Evolutionary conservation across 92 coral and sea anemone species (phyloP).

Genomic region (Isaurus tuberculatus): DNA sequence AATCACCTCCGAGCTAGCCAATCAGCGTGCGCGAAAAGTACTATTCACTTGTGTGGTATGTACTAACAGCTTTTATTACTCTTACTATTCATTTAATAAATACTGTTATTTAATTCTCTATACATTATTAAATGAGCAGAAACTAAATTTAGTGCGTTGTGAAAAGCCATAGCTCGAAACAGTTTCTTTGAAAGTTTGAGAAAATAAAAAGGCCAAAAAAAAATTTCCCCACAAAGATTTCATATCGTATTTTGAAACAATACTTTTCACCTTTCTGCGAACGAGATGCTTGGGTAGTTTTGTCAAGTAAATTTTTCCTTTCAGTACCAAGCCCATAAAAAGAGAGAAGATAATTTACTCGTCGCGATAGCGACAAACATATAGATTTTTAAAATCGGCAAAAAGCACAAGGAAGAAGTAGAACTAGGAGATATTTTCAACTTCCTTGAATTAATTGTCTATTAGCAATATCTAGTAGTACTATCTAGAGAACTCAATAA

Average conservation of each 20-base stretch:
- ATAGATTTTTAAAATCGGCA: too few relatives aligned
- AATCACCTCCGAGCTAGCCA: too few relatives aligned
- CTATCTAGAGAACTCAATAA: too few relatives aligned
- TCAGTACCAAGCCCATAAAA: background rate
- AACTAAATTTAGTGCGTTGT: background rate
- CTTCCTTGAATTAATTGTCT: too few relatives aligned
- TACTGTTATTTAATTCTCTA: conserved; percentile 12
- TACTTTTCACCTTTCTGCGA: background rate
- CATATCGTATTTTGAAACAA: background rate
- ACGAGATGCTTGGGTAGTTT: background rate
- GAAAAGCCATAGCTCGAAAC: background rate
- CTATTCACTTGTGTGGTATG: too few relatives aligned
- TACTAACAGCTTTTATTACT: background rate
- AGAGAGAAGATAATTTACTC: background rate
- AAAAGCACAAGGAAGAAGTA: too few relatives aligned
- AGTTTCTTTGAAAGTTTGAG: background rate
- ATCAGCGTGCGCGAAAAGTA: too few relatives aligned
- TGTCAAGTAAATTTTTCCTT: background rate
- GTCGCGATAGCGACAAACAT: too few relatives aligned
- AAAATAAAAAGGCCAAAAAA: background rate
- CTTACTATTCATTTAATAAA: conserved; percentile 11
- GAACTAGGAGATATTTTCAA: too few relatives aligned
- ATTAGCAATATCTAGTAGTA: too few relatives aligned
- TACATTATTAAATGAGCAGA: background rate
- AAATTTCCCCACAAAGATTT: background rate